phyloP scores from a whole-genome alignment of 2,888 invertebrate genomes.

The Abscondita cerata region DNA sequence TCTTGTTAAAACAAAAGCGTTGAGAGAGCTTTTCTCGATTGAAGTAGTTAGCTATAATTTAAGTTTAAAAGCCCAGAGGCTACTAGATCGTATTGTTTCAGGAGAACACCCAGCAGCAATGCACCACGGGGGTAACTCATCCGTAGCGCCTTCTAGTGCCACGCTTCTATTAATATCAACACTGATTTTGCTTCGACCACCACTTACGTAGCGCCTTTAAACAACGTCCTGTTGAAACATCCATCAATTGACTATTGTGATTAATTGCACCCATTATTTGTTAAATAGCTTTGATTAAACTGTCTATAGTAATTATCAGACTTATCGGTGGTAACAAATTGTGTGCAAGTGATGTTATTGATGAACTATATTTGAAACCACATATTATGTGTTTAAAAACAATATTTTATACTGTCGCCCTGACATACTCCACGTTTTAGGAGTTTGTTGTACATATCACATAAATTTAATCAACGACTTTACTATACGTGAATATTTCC shows the following conservation, averaged over 20 bases:
- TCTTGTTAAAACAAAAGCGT: too few species aligned
- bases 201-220: slow-evolving; percentile 43
- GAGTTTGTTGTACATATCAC: slow-evolving; percentile 40
- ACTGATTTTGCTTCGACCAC: slow-evolving; percentile 38
- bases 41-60: slow-evolving; percentile 23
- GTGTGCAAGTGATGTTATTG: slow-evolving; percentile 36
- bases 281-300: slow-evolving; percentile 26
- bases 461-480: slow-evolving; percentile 34
- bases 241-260: slow-evolving; percentile 38
- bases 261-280: slow-evolving; percentile 32
- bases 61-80: slow-evolving; percentile 19
- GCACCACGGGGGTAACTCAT: slow-evolving; percentile 71
- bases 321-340: slow-evolving; percentile 32
- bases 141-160: slow-evolving; percentile 31
- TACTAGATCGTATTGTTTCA: slow-evolving; percentile 59
- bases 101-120: slow-evolving; percentile 88
- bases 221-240: slow-evolving; percentile 22
- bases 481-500: slow-evolving; percentile 34
- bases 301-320: slow-evolving; percentile 25
- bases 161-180: slow-evolving; percentile 25
- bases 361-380: slow-evolving; percentile 32
- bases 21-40: slow-evolving; percentile 18
- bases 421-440: slow-evolving; percentile 21
- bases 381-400: slow-evolving; percentile 27
- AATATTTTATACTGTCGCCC: slow-evolving; percentile 28